These are phyloP conservation scores for Eucidaris tribuloides DNA, from an alignment of 35 echinoderm and acorn worm genomes.

Conservation along the genomic window DNA sequence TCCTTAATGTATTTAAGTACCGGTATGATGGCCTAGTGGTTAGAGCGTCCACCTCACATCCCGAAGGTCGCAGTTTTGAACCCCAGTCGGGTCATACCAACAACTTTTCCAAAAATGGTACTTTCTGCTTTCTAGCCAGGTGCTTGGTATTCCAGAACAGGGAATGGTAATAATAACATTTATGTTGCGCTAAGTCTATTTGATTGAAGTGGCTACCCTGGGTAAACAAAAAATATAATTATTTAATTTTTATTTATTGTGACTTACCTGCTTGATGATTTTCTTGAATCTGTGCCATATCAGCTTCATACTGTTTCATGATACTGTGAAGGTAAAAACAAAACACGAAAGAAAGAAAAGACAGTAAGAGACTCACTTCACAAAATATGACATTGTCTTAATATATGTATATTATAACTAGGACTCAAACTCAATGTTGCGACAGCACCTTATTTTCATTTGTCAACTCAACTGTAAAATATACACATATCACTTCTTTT, in stretches of 20 bases:
- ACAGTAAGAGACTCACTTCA: not conserved
- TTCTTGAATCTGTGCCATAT: conserved; percentile 54
- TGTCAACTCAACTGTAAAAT: no score
- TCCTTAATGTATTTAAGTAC: no score
- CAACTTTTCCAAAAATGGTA: not conserved
- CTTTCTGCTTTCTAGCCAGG: not conserved
- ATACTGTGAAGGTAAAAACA: conserved; percentile 53
- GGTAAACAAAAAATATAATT: not conserved
- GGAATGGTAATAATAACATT: not conserved
- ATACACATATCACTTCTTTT: no score
- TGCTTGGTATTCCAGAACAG: not conserved
- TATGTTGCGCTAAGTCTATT: not conserved
- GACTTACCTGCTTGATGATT: conserved; percentile 63
- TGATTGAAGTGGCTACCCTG: not conserved
- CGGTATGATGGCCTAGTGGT: no score
- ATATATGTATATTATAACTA: no score
- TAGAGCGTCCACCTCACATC: no score
- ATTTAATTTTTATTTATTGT: not conserved
- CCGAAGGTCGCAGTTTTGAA: no score
- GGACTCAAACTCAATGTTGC: no score
- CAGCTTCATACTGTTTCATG: conserved; percentile 80
- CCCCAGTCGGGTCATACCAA: not conserved
- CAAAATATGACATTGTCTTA: no score
- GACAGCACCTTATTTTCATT: no score
- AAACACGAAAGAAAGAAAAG: conserved; percentile 8